Conservation (phyloP, 1,140 invertebrate genomes). For the Palaemon carinicauda region DNA sequence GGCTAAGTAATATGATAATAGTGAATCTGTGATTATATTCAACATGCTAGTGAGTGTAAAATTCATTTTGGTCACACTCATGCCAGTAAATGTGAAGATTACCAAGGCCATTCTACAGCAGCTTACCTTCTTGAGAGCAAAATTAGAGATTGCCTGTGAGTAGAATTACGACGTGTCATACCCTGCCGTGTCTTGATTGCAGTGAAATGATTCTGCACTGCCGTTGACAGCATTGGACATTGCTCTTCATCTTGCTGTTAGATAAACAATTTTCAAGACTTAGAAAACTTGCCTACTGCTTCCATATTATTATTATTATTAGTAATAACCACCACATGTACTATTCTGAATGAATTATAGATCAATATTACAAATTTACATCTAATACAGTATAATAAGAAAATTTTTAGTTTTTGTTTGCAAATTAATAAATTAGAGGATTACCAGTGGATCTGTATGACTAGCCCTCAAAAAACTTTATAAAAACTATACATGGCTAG, state of each 20-base stretch:
- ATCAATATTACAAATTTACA: no score
- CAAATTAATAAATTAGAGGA: no score
- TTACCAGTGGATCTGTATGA: no score
- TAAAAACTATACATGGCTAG: no score
- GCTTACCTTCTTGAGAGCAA: constrained; percentile 55
- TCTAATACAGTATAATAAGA: no score
- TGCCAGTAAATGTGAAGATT: background rate
- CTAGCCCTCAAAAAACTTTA: no score
- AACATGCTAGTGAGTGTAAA: no score
- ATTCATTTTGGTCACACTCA: background rate
- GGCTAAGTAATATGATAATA: no score
- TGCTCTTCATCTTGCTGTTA: constrained; percentile 80
- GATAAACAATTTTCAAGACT: background rate
- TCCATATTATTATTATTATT: background rate
- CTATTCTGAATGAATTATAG: no score
- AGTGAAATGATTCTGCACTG: constrained; percentile 88
- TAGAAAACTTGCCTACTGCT: background rate
- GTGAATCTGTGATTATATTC: no score
- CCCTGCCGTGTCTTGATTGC: constrained; percentile 72
- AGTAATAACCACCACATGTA: no score
- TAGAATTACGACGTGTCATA: constrained; percentile 51
- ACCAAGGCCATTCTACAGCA: background rate
- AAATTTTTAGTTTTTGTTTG: no score
- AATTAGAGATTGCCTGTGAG: constrained; percentile 52
- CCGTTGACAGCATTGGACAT: constrained; percentile 81